phyloP scores from a whole-genome alignment of 2,113 vertebrate species.

The Pseudopodoces humilis region DNA sequence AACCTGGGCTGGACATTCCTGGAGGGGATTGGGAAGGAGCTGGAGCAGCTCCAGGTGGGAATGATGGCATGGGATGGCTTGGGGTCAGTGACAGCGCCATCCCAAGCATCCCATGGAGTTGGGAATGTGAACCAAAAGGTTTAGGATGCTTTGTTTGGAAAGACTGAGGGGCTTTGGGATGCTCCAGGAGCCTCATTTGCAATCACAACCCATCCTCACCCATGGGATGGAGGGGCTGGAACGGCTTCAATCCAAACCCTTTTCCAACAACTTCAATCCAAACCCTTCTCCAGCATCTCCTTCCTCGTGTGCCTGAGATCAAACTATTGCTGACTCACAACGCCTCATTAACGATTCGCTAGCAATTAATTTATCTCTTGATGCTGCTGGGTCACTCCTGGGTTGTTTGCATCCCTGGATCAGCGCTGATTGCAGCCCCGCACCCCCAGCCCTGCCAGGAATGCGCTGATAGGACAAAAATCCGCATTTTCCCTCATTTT shows the following conservation, averaged over 20 bases:
- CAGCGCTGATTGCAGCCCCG: fast-evolving
- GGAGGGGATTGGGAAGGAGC: fast-evolving
- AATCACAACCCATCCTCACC: fast-evolving
- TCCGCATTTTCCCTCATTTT: too few species aligned
- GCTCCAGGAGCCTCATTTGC: not conserved
- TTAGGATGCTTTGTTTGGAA: fast-evolving
- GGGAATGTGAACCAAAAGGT: fast-evolving
- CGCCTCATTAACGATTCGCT: conserved; percentile 2
- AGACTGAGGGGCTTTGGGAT: not conserved
- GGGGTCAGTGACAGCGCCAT: not conserved
- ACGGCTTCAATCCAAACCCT: not conserved
- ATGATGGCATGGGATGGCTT: fast-evolving
- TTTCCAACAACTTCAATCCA: not conserved
- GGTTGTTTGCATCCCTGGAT: not conserved
- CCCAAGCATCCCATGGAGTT: fast-evolving
- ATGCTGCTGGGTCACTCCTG: not conserved
- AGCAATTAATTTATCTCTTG: conserved; percentile 33
- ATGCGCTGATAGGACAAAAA: fast-evolving
- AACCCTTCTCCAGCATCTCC: not conserved
- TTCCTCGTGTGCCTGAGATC: not conserved
- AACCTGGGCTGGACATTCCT: fast-evolving
- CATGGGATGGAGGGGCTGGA: fast-evolving
- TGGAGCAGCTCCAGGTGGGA: not conserved
- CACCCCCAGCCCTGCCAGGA: not conserved
- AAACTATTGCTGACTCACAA: not conserved